Evolutionary conservation across 2,113 vertebrate genomes (phyloP), one percentile per base, ranked within the genome.

Genomic region (Bolborhynchus lineola): DNA sequence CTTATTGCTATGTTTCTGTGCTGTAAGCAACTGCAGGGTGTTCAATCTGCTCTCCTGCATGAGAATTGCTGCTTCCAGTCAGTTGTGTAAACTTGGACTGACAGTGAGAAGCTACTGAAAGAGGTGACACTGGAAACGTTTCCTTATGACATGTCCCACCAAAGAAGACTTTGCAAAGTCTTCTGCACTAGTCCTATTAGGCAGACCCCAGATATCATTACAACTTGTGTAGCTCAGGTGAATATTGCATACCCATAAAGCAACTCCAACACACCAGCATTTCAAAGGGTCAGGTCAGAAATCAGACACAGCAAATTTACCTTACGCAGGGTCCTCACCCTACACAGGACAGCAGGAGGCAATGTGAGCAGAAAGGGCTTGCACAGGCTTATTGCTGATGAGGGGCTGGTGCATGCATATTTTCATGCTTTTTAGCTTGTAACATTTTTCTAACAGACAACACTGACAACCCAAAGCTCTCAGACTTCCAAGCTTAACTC

Each of bases 401-500:
- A 77, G 15, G 13, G 53, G 20, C 46, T 13, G 4, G 42, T 53
- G 47, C 35, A 14, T 68, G 16, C 6, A 1, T 19, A 28, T 82
- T 69, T 85, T 64, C 52, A 50, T 23, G 55, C 26, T 68, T 84
- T 92, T 91, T 78, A 55, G 35, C 47, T 92, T 55, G 16, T 50
- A 78, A 47, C 4, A 1, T 41, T 93, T 92, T 95, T 75, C 29
- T 81, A 20, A 80, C 59, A 0, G 4, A 41, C 18, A 44, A 77
- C 15, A 2, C 11, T 55, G 18, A 10, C 64, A 59, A 55, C 20
- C 46, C 29, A 92, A 88, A 91, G 47, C 33, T 75, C 35, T 86
- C 72, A 79, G 52, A 71, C 55, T 93, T 76, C 35, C 33, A 82
- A 44, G 55, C 33, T 81, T 84, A 92, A 42, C 33, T 49, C n/a